Base-by-base conservation (phyloP, 2,113 vertebrate genomes). In the Elephas maximus region DNA sequence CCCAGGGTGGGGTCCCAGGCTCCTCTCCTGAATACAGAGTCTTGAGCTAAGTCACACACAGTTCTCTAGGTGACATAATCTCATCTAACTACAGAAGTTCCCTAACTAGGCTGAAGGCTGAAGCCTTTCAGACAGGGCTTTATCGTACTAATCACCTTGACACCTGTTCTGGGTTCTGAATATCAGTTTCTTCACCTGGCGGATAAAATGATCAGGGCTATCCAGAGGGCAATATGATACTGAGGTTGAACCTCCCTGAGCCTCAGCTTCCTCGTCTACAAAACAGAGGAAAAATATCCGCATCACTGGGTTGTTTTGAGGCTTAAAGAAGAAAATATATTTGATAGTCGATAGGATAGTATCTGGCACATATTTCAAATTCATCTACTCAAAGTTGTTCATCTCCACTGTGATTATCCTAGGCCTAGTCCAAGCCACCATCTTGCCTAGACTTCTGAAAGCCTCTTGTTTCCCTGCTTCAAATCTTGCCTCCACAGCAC, bases 51-150 rank as follows among this genome's bases (percentile, higher is more conserved):
- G 21, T 93, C n/a, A 81, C 44, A 86, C 14, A 76, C 53, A 67
- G 60, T 77, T 91, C 60, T 85, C 44, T 82, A 81, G 51, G 0
- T 73, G 67, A 79, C 44, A 21, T 60, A 78, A 86, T 53, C 51
- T 65, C 30, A 1, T 88, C 90, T 93, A 88, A 95, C n/a, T 12
- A 44, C 23, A 82, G 83, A 57, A 51, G 3, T 78, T 91, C 15
- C n/a, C 24, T 80, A 45, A 84, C 71, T 83, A 92, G 62, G 51
- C 23, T 28, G 45, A 79, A 93, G 79, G 67, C 81, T n/a, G 18
- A 88, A 37, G 74, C 10, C 37, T 97, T 93, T 96, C 69, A 96
- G 83, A 78, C 11, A 81, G 85, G 57, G 60, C 30, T 95, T 96
- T 95, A 86, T 65, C 18, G 33, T 87, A 62, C 69, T 74, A 85